Evolutionary conservation across 2,888 invertebrate genomes (phyloP), one percentile per base, ranked within the genome.

Genomic region (Dynastes tityus): DNA sequence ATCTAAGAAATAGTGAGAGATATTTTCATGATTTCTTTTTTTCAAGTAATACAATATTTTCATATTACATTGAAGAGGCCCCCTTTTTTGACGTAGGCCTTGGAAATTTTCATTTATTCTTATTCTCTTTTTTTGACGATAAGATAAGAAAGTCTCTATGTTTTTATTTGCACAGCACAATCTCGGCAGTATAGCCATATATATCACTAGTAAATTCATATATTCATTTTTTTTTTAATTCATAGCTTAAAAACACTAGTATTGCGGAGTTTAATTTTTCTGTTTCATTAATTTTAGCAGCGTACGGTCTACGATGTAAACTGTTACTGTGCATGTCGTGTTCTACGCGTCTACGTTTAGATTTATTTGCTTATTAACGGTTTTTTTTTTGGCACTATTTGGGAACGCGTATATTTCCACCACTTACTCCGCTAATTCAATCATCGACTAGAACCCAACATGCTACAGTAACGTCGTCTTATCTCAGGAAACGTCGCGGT

Each of bases 401-500:
- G 11, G 29, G 64, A 51, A 76, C 76, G 80, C 77, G 79, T 76
- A 40, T 3, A 22, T 63, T 63, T 29, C 63, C 32, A 51, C 67
- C 32, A 37, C 5, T 37, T 37, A 37, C 5, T 37, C 32, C 32
- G 32, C 32, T 37, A 37, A 37, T 37, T 37, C 13, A 11, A 22
- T 67, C 45, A 16, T 22, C 65, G 74, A 77, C 73, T 77, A 77
- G 75, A 55, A 78, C 78, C 64, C 78, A 78, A 79, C 78, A 74
- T 65, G 83, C 86, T 89, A 89, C 86, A 89, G 87, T 84, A 90
- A 90, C 85, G 90, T 90, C 79, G 90, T 89, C 87, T 88, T 89
- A 86, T 89, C 90, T 90, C 90, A 89, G 86, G 90, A 90, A 84
- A 89, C 86, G 81, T 88, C 89, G 64, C 88, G 88, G 81, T 87